Conservation (phyloP, 2,888 invertebrate species). For the Stegana nigrithorax region DNA sequence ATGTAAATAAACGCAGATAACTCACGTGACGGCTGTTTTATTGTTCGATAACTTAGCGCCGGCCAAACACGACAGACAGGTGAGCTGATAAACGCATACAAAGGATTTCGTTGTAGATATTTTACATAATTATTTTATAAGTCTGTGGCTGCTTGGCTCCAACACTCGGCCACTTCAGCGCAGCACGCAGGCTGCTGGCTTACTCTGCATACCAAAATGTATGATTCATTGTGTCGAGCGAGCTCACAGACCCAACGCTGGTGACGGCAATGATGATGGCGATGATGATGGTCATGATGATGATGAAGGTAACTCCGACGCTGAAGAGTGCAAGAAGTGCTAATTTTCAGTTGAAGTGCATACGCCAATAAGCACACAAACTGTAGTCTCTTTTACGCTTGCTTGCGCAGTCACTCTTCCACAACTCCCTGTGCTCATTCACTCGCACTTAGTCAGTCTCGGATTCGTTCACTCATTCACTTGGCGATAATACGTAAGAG, state of each 20-base stretch:
- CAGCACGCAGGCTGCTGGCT: not conserved
- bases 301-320: too few species aligned
- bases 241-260: too few species aligned
- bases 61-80: conserved; percentile 21
- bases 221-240: conserved; percentile 9
- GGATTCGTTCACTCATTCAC: conserved; percentile 6
- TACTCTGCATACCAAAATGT: conserved; percentile 1
- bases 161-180: not conserved
- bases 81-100: conserved; percentile 12
- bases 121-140: conserved; percentile 58
- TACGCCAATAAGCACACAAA: conserved; percentile 6
- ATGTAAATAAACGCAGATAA: too few species aligned
- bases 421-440: not conserved
- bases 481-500: conserved; percentile 51
- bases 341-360: conserved; percentile 13
- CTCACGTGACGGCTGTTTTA: conserved; percentile 31
- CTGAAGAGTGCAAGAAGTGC: too few species aligned
- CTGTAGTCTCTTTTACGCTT: too few species aligned
- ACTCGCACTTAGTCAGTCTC: not conserved
- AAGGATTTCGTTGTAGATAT: conserved; percentile 2
- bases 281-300: too few species aligned
- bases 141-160: conserved; percentile 40
- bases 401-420: not conserved
- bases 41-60: conserved; percentile 50
- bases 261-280: too few species aligned